A percentile compares a stretch with the other conserved stretches of the same genome.
These are phyloP conservation scores for Melanophora roralis DNA, from an alignment of 2,888 invertebrate species.

Conservation along the genomic window DNA sequence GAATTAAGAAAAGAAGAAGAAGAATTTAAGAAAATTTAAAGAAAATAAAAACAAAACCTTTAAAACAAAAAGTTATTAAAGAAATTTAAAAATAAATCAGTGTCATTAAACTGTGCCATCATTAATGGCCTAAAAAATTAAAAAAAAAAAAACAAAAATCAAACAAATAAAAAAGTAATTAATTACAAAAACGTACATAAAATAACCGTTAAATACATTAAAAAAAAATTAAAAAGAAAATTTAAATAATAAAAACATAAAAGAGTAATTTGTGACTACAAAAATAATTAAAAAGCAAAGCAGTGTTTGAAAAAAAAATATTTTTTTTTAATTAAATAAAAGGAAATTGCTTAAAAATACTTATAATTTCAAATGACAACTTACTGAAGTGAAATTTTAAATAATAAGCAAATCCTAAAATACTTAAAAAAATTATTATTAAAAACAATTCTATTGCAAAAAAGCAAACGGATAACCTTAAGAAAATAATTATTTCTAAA, in stretches of 20 bases:
- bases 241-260: neutral
- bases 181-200: neutral
- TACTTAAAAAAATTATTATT: neutral
- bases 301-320: conserved; percentile 57
- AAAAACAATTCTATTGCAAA: neutral
- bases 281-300: conserved; percentile 52
- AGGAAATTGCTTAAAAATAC: neutral
- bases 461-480: neutral
- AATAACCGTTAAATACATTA: neutral
- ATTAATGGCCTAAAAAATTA: conserved; percentile 45
- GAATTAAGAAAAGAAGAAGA: neutral
- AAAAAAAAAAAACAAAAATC: conserved; percentile 21
- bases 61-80: neutral
- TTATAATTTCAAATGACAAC: neutral
- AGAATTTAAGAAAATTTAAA: neutral
- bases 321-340: neutral
- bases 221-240: conserved; percentile 18
- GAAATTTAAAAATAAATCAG: conserved; percentile 40
- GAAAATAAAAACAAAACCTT: neutral
- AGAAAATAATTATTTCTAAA: neutral
- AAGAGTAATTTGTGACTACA: conserved; percentile 25
- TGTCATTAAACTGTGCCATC: conserved; percentile 46
- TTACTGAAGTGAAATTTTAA: neutral
- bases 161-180: neutral
- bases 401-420: neutral